phyloP scores from a whole-genome alignment of 2,888 invertebrate genomes.

The Drosophila basisetae region DNA sequence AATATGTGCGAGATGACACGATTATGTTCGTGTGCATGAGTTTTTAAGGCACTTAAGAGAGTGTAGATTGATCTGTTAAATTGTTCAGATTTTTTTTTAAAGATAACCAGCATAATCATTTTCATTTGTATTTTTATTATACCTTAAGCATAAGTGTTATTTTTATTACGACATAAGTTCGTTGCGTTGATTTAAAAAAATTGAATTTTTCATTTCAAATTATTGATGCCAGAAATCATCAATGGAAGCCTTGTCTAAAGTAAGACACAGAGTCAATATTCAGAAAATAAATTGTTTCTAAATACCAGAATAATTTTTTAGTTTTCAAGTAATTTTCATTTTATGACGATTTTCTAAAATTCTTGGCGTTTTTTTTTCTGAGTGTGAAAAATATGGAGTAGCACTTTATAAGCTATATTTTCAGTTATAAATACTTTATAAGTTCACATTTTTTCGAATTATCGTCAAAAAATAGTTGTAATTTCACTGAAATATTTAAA shows the following conservation, averaged over 20 bases:
- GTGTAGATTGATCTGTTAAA: not conserved
- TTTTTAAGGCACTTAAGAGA: constrained; percentile 20
- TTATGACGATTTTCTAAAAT: not conserved
- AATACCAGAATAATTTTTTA: too few relatives aligned
- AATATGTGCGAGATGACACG: constrained; percentile 8
- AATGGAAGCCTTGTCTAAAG: not conserved
- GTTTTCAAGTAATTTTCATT: not conserved
- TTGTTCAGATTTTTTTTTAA: not conserved
- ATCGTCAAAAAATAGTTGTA: not conserved
- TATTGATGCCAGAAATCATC: not conserved
- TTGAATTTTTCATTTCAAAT: not conserved
- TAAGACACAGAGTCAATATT: not conserved
- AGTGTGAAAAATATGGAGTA: not conserved
- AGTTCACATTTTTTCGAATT: not conserved
- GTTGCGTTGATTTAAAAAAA: not conserved
- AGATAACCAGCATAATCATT: too few relatives aligned
- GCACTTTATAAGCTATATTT: not conserved
- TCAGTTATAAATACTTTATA: not conserved
- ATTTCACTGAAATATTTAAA: not conserved
- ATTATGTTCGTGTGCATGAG: not conserved
- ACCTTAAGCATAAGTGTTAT: not conserved
- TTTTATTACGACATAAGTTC: not conserved
- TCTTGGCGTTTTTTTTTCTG: not conserved
- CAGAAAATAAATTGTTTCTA: not conserved
- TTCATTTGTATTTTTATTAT: not conserved